Conservation (phyloP, 2,113 vertebrate species). For the Centropus unirufus region DNA sequence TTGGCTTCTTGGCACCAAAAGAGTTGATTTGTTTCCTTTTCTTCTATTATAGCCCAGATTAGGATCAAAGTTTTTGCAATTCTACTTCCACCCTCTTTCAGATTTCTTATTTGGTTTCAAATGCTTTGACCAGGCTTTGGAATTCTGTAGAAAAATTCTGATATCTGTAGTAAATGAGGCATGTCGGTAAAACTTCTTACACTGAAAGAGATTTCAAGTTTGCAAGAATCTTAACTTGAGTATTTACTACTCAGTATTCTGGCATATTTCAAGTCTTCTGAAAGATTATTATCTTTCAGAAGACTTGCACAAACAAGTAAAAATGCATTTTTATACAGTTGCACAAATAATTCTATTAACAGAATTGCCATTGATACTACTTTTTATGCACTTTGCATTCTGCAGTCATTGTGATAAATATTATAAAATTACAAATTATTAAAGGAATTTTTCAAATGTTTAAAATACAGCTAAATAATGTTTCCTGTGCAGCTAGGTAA, state of each 20-base stretch:
- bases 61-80: neutral
- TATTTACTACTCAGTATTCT: slow-evolving; percentile 5
- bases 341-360: neutral
- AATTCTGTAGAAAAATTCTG: neutral
- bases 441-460: neutral
- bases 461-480: neutral
- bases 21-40: neutral
- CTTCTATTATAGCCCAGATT: neutral
- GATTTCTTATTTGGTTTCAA: slow-evolving; percentile 12
- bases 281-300: neutral
- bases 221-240: neutral
- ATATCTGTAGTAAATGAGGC: neutral
- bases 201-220: neutral
- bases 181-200: neutral
- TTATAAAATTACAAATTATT: neutral
- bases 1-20: neutral
- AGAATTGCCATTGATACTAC: neutral
- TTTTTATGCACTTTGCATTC: neutral
- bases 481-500: neutral
- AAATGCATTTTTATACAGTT: neutral
- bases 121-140: neutral
- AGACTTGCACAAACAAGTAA: neutral
- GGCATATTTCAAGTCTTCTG: neutral
- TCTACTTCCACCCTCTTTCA: neutral
- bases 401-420: neutral